A percentile compares a stretch with the other conserved stretches of the same genome.
Evolutionary conservation across 2,797 vertebrate species (phyloP).

Genomic region (Urophycis tenuis): DNA sequence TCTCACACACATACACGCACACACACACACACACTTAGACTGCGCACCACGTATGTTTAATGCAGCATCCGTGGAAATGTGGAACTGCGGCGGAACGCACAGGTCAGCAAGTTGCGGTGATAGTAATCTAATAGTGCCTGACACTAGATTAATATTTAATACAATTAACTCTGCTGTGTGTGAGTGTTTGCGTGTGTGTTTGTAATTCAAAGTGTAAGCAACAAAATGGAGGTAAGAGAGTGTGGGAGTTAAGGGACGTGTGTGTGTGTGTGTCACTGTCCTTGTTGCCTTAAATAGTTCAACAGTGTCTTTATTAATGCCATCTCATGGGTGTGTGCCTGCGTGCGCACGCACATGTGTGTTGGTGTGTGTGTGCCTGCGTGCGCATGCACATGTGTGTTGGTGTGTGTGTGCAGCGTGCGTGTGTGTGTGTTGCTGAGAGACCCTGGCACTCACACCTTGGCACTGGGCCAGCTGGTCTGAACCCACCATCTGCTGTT

Average conservation of each 20-base stretch:
- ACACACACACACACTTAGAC: neutral
- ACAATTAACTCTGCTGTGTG: slow-evolving; percentile 18
- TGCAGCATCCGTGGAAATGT: neutral
- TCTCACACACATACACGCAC: slow-evolving; percentile 14
- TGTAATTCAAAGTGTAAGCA: neutral
- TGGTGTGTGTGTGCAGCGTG: neutral
- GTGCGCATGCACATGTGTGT: neutral
- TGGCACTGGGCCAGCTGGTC: neutral
- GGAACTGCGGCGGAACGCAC: slow-evolving; percentile 37
- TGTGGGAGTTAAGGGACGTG: neutral
- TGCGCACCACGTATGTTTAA: slow-evolving; percentile 1
- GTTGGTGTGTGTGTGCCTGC: neutral
- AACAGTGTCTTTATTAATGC: too few species aligned
- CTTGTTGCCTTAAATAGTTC: too few species aligned
- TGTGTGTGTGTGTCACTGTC: neutral
- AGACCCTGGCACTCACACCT: neutral
- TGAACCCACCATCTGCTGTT: neutral
- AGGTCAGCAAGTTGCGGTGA: slow-evolving; percentile 56
- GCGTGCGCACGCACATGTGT: too few species aligned
- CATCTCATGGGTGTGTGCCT: too few species aligned
- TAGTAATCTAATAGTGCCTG: slow-evolving; percentile 42
- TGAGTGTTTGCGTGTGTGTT: neutral
- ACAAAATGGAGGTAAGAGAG: neutral
- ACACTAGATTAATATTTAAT: slow-evolving; percentile 55
- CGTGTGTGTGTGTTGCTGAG: neutral